Base-by-base conservation (phyloP, 2,888 invertebrate species). In the Rotaria macrura region DNA sequence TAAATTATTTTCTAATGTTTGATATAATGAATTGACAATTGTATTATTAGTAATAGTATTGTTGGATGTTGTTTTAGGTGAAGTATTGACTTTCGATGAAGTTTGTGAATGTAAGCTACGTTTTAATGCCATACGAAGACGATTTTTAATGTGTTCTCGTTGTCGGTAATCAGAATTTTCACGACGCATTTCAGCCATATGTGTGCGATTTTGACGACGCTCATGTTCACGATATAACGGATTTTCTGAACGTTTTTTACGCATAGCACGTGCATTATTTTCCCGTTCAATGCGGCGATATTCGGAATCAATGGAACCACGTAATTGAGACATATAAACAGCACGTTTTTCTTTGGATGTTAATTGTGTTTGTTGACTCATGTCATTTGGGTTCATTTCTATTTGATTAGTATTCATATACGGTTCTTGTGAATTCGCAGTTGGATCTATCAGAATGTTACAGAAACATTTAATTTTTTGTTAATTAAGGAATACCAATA, bases 211-310 rank as follows among this genome's bases (percentile, higher is more conserved):
- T 40, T n/a, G 40, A 10, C 14, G 79, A 43, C 79, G 79, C 34
- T 79, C 79, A 12, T 79, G 40, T 79, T 79, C 43, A 6, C 79
- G 79, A 79, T 79, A 79, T 25, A 79, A 25, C 6, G 79, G 79
- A 79, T 79, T 43, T 79, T 79, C 79, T 43, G 14, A 79, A 43
- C 79, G 79, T 79, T 43, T 43, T 43, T 43, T 79, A 25, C 43
- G 43, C 79, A 79, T 79, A 12, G 79, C 79, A 43, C 43, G 79
- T 25, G 79, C 79, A 43, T 79, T 79, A n/a, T 43, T 40, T 79
- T 79, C 79, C 10, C 79, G 79, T 79, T 79, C 79, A 79, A 79
- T 79, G 12, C 79, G 79, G n/a, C 79, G 79, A 79, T 79, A 79
- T 79, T 79, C 79, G 1, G 79, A 43, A 79, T 79, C 12, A 25